Evolutionary conservation across 2,797 vertebrate genomes (phyloP).

Genomic region (Leucoraja ocellata): DNA sequence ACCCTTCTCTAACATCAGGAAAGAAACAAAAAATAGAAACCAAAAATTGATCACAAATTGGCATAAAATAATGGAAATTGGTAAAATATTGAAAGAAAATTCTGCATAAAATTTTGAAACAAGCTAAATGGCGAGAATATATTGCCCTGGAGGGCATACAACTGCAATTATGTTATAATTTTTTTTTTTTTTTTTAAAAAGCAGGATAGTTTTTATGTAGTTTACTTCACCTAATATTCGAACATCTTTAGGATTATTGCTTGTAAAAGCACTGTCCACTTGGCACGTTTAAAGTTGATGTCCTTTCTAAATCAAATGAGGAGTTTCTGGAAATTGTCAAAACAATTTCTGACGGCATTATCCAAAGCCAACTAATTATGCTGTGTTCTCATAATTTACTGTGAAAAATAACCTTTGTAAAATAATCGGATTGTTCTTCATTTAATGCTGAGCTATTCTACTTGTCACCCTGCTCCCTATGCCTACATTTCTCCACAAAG

Average conservation of each 20-base stretch:
- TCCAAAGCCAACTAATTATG: background rate
- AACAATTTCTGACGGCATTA: background rate
- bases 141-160: background rate
- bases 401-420: no score
- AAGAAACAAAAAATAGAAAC: background rate
- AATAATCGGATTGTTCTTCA: no score
- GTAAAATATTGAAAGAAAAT: background rate
- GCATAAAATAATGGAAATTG: background rate
- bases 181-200: background rate
- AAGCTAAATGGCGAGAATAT: background rate
- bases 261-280: background rate
- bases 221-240: background rate
- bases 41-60: slow-evolving; percentile 8
- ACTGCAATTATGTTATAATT: background rate
- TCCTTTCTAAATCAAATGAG: background rate
- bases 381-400: background rate
- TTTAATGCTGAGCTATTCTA: no score
- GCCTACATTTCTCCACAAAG: no score
- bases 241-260: background rate
- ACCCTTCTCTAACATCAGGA: background rate
- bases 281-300: background rate
- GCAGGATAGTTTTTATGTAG: background rate
- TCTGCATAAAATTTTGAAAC: background rate
- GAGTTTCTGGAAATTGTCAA: background rate
- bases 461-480: no score